phyloP scores from a whole-genome alignment of 2,797 vertebrate genomes.

The Linurgus olivaceus region DNA sequence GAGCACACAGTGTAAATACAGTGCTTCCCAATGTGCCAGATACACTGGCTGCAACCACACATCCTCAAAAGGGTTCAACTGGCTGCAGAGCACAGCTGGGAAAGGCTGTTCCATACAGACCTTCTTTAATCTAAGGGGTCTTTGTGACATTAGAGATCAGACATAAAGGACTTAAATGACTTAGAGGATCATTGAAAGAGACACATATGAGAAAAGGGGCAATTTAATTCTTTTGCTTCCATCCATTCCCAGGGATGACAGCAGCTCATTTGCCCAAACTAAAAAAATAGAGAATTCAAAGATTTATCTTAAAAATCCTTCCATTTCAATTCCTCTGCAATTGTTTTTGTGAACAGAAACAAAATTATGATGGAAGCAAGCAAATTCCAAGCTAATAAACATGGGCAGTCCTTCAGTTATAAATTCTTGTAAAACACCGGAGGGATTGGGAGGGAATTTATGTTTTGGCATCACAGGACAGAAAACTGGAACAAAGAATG shows the following conservation, averaged over 20 bases:
- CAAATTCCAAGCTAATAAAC: neutral
- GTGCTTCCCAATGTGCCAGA: neutral
- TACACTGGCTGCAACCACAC: no score
- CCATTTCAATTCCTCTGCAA: neutral
- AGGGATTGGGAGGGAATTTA: neutral
- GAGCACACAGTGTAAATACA: rapidly evolving
- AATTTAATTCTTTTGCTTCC: neutral
- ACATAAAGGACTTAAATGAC: neutral
- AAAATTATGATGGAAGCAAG: neutral
- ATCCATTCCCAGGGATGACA: neutral
- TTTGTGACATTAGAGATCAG: neutral
- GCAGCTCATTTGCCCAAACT: neutral
- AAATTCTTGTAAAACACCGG: neutral
- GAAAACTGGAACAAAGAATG: neutral
- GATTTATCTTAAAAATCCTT: neutral
- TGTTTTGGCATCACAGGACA: neutral
- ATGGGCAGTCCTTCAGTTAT: neutral
- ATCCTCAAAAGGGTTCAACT: neutral
- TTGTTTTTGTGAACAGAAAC: neutral
- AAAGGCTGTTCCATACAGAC: neutral
- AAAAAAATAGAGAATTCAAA: neutral
- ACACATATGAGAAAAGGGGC: neutral
- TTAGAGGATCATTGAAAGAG: neutral
- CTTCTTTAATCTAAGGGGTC: neutral
- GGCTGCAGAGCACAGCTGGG: neutral